Conservation (phyloP, 2,888 invertebrate species). For the Marronus borbonicus region DNA sequence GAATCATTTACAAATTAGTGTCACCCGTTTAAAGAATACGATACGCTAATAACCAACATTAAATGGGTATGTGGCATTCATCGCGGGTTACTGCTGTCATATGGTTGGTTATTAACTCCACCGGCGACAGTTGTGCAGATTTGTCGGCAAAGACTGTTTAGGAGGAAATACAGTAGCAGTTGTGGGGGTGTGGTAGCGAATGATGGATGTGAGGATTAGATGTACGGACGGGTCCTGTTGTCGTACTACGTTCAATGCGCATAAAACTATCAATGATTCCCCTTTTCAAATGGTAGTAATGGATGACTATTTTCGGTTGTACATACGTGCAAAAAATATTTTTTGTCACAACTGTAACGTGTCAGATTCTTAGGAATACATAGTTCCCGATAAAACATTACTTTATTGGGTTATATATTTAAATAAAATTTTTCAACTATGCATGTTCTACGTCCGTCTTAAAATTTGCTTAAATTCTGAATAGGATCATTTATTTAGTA, state of each 20-base stretch:
- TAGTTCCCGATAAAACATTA: no score
- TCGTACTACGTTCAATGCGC: background rate
- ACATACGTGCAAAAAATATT: no score
- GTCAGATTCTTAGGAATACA: no score
- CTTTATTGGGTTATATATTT: no score
- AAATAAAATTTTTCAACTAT: no score
- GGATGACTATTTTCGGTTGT: no score
- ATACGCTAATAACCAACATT: slow-evolving; percentile 55
- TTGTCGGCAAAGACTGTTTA: slow-evolving; percentile 54
- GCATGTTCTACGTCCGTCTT: no score
- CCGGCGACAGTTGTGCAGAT: slow-evolving; percentile 60
- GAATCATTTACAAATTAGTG: slow-evolving; percentile 49
- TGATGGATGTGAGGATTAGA: slow-evolving; percentile 58
- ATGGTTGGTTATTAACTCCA: slow-evolving; percentile 57
- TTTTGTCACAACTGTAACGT: no score
- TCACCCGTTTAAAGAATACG: slow-evolving; percentile 51
- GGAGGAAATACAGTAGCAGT: slow-evolving; percentile 57
- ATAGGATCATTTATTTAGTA: no score
- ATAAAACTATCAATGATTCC: slow-evolving; percentile 36
- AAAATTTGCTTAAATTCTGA: no score
- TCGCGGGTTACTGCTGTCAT: slow-evolving; percentile 54
- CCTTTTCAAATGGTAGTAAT: slow-evolving; percentile 31
- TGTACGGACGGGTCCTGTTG: slow-evolving; percentile 19
- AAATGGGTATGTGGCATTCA: slow-evolving; percentile 54
- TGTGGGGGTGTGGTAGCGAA: slow-evolving; percentile 60